A percentile compares a stretch with the other conserved stretches of the same genome.
Evolutionary conservation across 2,888 invertebrate genomes (phyloP).

Genomic region (Ophonus ardosiacus): DNA sequence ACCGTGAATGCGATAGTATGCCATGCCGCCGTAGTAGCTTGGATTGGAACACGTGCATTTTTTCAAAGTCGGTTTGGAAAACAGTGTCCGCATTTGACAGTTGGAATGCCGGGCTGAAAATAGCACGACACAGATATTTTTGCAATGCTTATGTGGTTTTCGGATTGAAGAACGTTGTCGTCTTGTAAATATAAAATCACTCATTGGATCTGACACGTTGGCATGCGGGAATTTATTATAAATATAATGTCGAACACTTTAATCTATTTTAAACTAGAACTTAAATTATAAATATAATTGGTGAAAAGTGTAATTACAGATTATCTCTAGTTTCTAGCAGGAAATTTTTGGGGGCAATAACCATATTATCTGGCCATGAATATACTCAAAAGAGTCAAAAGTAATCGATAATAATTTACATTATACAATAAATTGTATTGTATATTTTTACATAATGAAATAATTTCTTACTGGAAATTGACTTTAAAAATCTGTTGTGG

Average conservation of each 20-base stretch:
- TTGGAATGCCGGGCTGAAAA: conserved; percentile 50
- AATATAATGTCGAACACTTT: background rate
- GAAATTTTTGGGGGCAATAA: background rate
- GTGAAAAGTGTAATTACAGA: background rate
- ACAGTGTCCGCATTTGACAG: conserved; percentile 61
- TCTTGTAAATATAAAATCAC: conserved; percentile 42
- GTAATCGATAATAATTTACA: too few species aligned
- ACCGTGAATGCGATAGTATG: conserved; percentile 19
- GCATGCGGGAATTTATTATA: conserved; percentile 22
- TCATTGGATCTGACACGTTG: conserved; percentile 39
- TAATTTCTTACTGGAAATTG: too few species aligned
- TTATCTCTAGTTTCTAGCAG: background rate
- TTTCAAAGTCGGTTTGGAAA: conserved; percentile 56
- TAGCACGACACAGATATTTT: conserved; percentile 57
- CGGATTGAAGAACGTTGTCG: conserved; percentile 23
- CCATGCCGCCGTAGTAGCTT: background rate
- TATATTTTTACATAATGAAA: too few species aligned
- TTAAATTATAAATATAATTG: background rate
- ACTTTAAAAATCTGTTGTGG: too few species aligned
- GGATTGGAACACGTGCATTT: conserved; percentile 57
- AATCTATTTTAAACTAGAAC: background rate
- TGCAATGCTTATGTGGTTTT: conserved; percentile 44
- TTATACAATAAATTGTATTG: too few species aligned
- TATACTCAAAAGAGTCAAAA: too few species aligned
- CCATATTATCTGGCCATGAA: background rate